Percentiles rank a stretch among this genome's conserved stretches.
These are phyloP conservation scores for Limnephilus rhombicus DNA, from an alignment of 2,888 invertebrate genomes.

Conservation along the genomic window DNA sequence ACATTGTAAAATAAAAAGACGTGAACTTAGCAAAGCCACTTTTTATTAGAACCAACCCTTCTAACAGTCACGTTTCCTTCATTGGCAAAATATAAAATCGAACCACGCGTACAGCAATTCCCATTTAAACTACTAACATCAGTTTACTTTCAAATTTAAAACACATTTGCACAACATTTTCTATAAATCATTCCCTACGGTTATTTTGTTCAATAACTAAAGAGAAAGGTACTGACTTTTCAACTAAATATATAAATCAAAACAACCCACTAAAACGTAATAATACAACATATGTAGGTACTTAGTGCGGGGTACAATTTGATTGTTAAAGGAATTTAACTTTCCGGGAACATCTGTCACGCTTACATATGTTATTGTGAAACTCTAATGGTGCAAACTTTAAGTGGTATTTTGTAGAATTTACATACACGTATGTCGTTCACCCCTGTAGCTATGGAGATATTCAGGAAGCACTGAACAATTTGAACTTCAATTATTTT, in stretches of 20 bases:
- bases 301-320: background rate
- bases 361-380: background rate
- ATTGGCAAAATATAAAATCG: background rate
- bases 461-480: background rate
- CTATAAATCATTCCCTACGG: background rate
- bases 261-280: background rate
- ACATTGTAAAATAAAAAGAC: no score
- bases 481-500: background rate
- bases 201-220: constrained; percentile 25
- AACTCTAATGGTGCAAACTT: constrained; percentile 7
- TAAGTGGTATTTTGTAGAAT: constrained; percentile 1
- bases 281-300: background rate
- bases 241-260: constrained; percentile 31
- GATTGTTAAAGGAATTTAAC: constrained; percentile 12
- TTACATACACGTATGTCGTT: background rate
- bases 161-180: background rate
- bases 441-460: background rate
- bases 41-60: background rate
- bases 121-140: background rate
- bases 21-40: no score
- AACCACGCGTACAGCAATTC: background rate
- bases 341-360: constrained; percentile 5
- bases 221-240: background rate
- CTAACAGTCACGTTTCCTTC: background rate
- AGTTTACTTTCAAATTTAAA: background rate